Conservation (phyloP, 30 jellyfish, hydroid and myxozoan species). For the Cassiopea andromeda region DNA sequence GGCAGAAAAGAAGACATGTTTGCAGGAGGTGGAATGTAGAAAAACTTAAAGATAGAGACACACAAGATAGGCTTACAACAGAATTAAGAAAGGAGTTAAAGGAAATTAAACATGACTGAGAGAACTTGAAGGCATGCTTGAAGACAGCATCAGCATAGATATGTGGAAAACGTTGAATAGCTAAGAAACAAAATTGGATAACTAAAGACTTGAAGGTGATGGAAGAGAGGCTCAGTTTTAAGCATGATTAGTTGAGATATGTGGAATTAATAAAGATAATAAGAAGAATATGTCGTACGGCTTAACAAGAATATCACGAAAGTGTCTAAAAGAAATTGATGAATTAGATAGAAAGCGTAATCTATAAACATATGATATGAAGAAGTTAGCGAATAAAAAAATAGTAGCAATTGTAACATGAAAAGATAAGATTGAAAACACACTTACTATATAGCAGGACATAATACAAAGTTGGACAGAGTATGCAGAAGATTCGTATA, state of each 20-base stretch:
- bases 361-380: background rate
- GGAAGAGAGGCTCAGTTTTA: background rate
- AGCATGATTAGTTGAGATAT: background rate
- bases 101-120: background rate
- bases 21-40: background rate
- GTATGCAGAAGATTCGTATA: constrained; percentile 15
- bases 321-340: constrained; percentile 12
- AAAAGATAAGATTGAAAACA: background rate
- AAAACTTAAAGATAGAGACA: background rate
- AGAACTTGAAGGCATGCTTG: background rate
- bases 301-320: constrained; percentile 8
- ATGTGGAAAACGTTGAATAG: background rate
- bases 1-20: background rate
- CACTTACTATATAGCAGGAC: background rate
- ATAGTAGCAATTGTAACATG: background rate
- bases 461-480: constrained; percentile 42
- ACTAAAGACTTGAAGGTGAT: background rate
- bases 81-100: background rate
- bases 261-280: background rate
- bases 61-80: background rate
- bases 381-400: background rate
- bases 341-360: background rate
- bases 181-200: background rate
- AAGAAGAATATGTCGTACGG: background rate
- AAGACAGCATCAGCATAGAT: background rate